Evolutionary conservation across 2,113 vertebrate genomes (phyloP), one percentile per base, ranked within the genome.

Genomic region (Poicephalus meyeri): DNA sequence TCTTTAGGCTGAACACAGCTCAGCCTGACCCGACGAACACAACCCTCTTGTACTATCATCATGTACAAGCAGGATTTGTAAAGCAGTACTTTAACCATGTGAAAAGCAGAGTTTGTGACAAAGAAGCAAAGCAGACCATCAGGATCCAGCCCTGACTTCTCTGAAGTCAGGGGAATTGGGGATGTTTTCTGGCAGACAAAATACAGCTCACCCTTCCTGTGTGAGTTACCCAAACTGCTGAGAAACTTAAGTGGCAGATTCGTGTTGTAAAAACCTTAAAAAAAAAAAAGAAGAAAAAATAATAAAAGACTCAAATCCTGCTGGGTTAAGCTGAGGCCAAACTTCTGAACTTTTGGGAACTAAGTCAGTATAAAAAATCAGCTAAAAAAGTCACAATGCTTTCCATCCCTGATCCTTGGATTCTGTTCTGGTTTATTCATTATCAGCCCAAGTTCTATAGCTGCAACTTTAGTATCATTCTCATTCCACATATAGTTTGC

Each of bases 221-320:
- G 68, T 72, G 90, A 94, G 64, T 86, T 91, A 56, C 55, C 55
- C 68, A 80, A 88, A 90, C 76, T 86, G 72, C 47, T 26, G 42
- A 93, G 85, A 68, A 82, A 68, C 42, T 61, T 73, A 69, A 95
- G 72, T 96, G 95, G 86, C 92, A 96, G 92, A 72, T 88, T 80
- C 24, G 39, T 39, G 77, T 47, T 86, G 86, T 95, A 94, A 96
- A 96, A 94, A 31, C 6, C 26, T 21, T 73, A 80, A 85, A 52
- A 61, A 71, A 60, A 60, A 70, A 89, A 68, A 42, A 10, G 42
- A 90, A 92, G 21, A 49, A 96, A 93, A 96, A 95, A 95, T 93
- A 95, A 97, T 94, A 95, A 93, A 96, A 83, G 66, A 77, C 53
- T 7, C 47, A 94, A 96, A 96, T 96, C 96, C 95, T 91, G n/a